Base-by-base conservation (phyloP, 1,140 invertebrate species). In the Euwallacea similis region DNA sequence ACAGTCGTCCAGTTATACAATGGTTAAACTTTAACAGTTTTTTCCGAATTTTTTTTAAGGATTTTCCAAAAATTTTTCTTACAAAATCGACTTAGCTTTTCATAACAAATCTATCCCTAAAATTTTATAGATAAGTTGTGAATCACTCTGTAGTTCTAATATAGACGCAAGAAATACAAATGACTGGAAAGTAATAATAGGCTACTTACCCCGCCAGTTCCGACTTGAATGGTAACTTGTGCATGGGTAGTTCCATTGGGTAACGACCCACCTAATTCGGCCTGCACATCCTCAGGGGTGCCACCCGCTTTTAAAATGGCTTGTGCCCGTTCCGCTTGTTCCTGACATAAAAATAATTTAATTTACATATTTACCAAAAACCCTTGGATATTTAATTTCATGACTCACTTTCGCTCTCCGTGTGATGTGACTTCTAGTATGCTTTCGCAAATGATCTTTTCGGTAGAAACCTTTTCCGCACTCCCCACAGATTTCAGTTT, bases 401-500 rank as follows among this genome's bases (percentile, higher is more conserved):
- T 41, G 9, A 65, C 63, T 56, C 77, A 90, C 89, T 71, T 90
- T 89, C 3, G 88, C 85, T 33, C 90, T 84, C 77, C 90, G 88
- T 15, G 88, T 86, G 69, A 89, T 83, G 80, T 93, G 91, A 16
- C 90, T 91, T 50, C 89, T 86, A 16, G 90, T 86, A 78, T 93
- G 91, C 76, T 93, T 93, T 69, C 89, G 85, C 56, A 93, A 82
- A 80, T 93, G 92, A 78, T 93, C 92, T 73, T 92, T 92, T n/a
- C 92, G 85, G 79, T 93, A 93, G 76, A 93, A 93, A 16, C 90
- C 91, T 84, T 91, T 91, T 13, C 88, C 88, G 75, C 89, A 91
- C 73, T 90, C 88, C 0, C 73, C 75, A 64, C 82, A 83, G 33
- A 83, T 86, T 80, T 93, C 90, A 2, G 90, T 91, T 81, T 94